Evolutionary conservation across 2,797 vertebrate species (phyloP), one percentile per base, ranked within the genome.

Genomic region (Xenops minutus): DNA sequence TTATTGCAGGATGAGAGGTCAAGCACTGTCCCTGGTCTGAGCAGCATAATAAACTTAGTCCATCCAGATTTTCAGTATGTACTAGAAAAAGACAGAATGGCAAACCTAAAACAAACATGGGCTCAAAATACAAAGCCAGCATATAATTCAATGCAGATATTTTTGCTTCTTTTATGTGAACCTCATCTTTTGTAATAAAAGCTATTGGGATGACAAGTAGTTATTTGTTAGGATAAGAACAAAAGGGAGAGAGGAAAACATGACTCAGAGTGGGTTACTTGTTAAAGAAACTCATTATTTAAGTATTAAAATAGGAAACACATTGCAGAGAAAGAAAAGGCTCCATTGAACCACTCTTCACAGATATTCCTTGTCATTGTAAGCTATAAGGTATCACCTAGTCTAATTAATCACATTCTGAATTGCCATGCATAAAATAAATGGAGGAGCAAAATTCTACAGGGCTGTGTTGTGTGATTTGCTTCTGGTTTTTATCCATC

Each of bases 211-310:
- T 78, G 74, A n/a, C 26, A 46, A 7, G 16, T n/a, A 68, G 29
- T 82, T 83, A 44, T 32, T 78, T 27, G 36, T 32, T 81, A 79
- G 61, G 27, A 36, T 77, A 48, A 63, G 49, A 77, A 92, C 46
- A 87, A 89, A 94, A 54, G 9, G 27, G 3, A 81, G 24, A 78
- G 41, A 83, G 23, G 36, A 88, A 93, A 91, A 75, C 63, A 88
- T 55, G 72, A 92, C 51, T 84, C 66, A 92, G 75, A 89, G 32
- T 43, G 39, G 46, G 21, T 85, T 95, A 44, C 41, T 91, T 92
- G 79, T 58, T 89, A 80, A 92, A 89, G 76, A 85, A 82, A 43
- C 44, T 55, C 27, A 66, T 79, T 89, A 62, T 89, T 91, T 93
- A 67, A 80, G 37, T 68, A 78, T 74, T 93, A 75, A 89, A 91